These are phyloP conservation scores for Salarias fasciatus DNA, from an alignment of 2,797 vertebrate genomes.

Conservation along the genomic window DNA sequence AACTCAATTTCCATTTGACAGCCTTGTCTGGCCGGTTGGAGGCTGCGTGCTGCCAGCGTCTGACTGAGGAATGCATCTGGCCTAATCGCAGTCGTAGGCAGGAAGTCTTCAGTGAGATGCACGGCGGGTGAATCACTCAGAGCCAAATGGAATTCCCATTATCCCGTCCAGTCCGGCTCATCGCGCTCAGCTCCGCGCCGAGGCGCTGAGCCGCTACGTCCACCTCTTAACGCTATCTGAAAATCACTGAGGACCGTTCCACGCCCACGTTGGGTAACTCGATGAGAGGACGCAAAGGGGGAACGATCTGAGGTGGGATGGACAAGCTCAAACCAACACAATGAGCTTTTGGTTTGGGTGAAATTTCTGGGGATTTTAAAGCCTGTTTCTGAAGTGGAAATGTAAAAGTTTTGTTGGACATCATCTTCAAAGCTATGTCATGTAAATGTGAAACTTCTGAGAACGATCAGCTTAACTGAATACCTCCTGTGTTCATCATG, in stretches of 20 bases:
- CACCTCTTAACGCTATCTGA: too few species aligned
- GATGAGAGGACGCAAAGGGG: not conserved
- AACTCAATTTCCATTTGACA: slow-evolving; percentile 31
- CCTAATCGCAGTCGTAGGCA: slow-evolving; percentile 24
- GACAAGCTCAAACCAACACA: too few species aligned
- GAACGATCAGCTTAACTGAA: too few species aligned
- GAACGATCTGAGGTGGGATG: not conserved
- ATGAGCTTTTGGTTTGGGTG: too few species aligned
- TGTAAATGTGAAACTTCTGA: too few species aligned
- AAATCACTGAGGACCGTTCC: slow-evolving; percentile 9
- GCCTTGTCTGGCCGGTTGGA: not conserved
- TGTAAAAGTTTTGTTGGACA: too few species aligned
- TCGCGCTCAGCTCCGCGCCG: not conserved
- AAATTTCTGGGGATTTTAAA: too few species aligned
- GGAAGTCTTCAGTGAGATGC: slow-evolving; percentile 46
- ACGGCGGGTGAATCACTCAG: slow-evolving; percentile 42
- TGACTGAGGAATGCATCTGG: slow-evolving; percentile 28
- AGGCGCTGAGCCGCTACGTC: not conserved
- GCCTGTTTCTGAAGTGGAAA: too few species aligned
- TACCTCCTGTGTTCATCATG: too few species aligned
- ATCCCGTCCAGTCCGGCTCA: slow-evolving; percentile 7
- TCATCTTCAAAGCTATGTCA: too few species aligned
- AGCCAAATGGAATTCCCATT: slow-evolving; percentile 61
- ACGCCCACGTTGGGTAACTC: not conserved
- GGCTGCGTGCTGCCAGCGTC: slow-evolving; percentile 11